Base-by-base conservation (phyloP, 2,888 invertebrate genomes). In the Clostera curtula region DNA sequence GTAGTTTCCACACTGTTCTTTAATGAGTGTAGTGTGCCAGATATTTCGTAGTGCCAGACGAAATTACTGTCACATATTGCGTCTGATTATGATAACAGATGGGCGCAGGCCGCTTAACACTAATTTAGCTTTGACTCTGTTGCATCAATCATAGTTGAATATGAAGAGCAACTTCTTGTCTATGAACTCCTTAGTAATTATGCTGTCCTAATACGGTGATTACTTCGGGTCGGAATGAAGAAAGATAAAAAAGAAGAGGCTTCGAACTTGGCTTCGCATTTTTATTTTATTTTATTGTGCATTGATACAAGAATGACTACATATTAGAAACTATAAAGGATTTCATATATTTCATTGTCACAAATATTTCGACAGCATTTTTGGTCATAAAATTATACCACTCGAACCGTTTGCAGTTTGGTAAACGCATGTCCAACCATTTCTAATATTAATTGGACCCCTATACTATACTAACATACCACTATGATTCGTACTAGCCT, bases 371-470 rank as follows among this genome's bases (percentile, higher is more conserved):
- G 16, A 10, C 3, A 8, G 15, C 21, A 43, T 31, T 31, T 34
- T 33, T 23, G 20, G 19, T 14, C 12, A 30, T 30, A 12, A 40
- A 49, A 43, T 52, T 52, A 43, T 43, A 49, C 40, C 46, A 39
- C 23, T 37, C 40, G 49, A 49, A 50, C 56, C 60, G 41, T 54
- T 57, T 61, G 58, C 61, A 64, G 67, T 72, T 64, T 52, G 39
- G 52, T 56, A 67, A 71, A 71, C 63, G 65, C 58, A 57, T 49
- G 49, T 45, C 57, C 48, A 54, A 65, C 63, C 51, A 59, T 58
- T 48, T 47, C 44, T 38, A 52, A 49, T 48, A 56, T 43, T 56
- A 45, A 49, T 39, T 31, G 36, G 32, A 36, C 42, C 39, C 34
- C 43, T 32, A 25, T 19, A 10, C 22, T 14, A n/a, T n/a, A 5